phyloP scores from a whole-genome alignment of 2,113 vertebrate species.

The Haliaeetus leucogaster region DNA sequence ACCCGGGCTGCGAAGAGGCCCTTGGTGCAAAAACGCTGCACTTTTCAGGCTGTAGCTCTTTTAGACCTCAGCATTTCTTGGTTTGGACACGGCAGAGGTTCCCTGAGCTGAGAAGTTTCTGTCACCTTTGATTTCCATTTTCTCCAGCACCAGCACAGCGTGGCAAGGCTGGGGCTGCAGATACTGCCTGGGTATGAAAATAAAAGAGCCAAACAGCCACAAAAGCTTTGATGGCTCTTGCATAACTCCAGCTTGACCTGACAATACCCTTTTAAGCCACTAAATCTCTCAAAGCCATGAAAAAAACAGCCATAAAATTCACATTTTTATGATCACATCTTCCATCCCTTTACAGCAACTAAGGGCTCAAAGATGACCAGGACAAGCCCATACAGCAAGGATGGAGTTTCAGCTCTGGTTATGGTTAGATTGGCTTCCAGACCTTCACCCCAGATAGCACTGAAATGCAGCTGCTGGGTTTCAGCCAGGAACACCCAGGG shows the following conservation, averaged over 20 bases:
- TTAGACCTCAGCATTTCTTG: background rate
- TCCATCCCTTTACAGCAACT: background rate
- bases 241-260: background rate
- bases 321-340: background rate
- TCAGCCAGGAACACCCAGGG: background rate
- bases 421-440: background rate
- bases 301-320: background rate
- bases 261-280: background rate
- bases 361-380: rapidly evolving
- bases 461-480: background rate
- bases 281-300: background rate
- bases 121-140: background rate
- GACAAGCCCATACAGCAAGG: background rate
- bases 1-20: rapidly evolving
- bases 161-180: background rate
- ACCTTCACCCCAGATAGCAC: background rate
- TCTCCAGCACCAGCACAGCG: background rate
- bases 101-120: background rate
- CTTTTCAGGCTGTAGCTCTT: background rate
- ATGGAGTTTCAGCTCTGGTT: background rate
- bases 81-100: rapidly evolving
- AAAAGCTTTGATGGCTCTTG: background rate
- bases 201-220: background rate
- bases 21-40: rapidly evolving
- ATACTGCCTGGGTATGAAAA: background rate